Evolutionary conservation across 1,140 invertebrate genomes (phyloP), one percentile per base, ranked within the genome.

Genomic region (Cydia splendana): DNA sequence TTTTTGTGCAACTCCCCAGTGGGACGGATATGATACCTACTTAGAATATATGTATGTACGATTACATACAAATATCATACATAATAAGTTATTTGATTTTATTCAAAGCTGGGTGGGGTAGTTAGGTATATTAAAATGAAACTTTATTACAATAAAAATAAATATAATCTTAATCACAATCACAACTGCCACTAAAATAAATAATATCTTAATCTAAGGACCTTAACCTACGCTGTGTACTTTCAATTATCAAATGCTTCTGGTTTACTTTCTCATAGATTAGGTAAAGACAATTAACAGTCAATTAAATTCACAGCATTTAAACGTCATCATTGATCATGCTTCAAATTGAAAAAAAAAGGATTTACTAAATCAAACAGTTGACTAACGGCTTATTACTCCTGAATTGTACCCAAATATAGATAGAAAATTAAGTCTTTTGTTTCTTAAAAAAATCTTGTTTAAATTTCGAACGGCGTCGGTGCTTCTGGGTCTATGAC

Each of bases 181-280:
- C 89, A 91, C 87, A 91, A 67, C 77, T 76, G 69, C 20, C 53
- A 83, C 65, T 78, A 85, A 82, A 76, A 85, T 80, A 83, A 84
- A 90, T 91, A 90, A 91, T 87, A 78, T 75, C 73, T 81, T 90
- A 91, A 79, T 76, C 79, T 80, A 83, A 77, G 85, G 6, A 71
- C 67, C 45, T 67, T 38, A 87, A 82, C 76, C 85, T 90, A 89
- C 76, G 82, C 87, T 93, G 91, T 94, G 93, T 94, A 94, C 93
- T 94, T 93, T 91, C 91, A 83, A 79, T 86, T 91, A 94, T 94
- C 93, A 94, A 94, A 94, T 94, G 93, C 93, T 85, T 93, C 93
- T 94, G 92, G 91, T 82, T 87, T 83, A 75, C 75, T 20, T 75
- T 62, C n/a, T 74, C 51, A 71, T 69, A 80, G 79, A 77, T 65